Evolutionary conservation across 2,113 vertebrate species (phyloP).

Genomic region (Bos indicus): DNA sequence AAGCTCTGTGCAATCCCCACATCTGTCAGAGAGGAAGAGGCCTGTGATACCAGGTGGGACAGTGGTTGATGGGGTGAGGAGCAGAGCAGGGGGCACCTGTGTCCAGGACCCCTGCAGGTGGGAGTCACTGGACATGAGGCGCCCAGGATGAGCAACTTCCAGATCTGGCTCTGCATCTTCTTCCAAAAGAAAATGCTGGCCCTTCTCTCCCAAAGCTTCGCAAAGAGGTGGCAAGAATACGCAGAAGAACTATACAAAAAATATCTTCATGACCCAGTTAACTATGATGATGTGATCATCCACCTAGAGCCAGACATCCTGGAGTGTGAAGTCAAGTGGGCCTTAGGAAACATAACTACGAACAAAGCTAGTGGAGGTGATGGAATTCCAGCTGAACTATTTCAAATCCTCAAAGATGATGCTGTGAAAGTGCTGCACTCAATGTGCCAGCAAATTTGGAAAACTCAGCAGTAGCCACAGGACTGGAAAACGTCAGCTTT

Average conservation of each 20-base stretch:
- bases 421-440: background rate
- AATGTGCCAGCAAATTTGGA: background rate
- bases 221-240: background rate
- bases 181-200: background rate
- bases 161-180: background rate
- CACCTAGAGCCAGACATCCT: background rate
- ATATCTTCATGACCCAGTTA: background rate
- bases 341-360: background rate
- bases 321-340: background rate
- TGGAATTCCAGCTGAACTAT: background rate
- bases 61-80: accelerated
- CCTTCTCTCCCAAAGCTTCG: background rate
- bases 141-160: background rate
- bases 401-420: background rate
- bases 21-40: background rate
- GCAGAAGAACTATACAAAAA: background rate
- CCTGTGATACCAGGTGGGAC: accelerated
- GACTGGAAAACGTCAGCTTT: background rate
- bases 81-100: accelerated
- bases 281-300: background rate
- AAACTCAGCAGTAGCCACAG: background rate
- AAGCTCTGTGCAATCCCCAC: background rate
- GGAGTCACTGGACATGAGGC: too few relatives aligned
- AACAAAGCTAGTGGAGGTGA: background rate
- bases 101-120: too few relatives aligned